These are phyloP conservation scores for Oreortyx pictus DNA, from an alignment of 2,797 vertebrate genomes.

Conservation along the genomic window DNA sequence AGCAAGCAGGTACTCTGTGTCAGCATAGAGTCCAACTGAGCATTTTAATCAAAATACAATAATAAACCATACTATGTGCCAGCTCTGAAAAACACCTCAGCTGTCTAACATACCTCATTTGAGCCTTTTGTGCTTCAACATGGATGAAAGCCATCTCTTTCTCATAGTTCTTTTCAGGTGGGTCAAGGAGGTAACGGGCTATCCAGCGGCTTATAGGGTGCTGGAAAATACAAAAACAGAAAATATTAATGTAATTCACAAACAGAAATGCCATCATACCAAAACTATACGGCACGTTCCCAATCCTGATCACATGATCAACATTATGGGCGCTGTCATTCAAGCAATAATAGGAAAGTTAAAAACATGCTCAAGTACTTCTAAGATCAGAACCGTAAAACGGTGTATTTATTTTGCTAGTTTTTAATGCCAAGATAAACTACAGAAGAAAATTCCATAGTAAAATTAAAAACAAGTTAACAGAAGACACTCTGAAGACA, in stretches of 20 bases:
- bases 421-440: not conserved
- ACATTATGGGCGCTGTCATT: not conserved
- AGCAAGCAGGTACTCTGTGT: not conserved
- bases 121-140: conserved; percentile 84
- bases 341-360: not conserved
- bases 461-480: not conserved
- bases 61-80: not conserved
- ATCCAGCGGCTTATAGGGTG: conserved; percentile 96
- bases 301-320: not conserved
- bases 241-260: not conserved
- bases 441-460: not conserved
- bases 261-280: not conserved
- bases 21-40: not conserved
- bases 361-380: not conserved
- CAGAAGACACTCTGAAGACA: not conserved
- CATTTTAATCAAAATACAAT: not conserved
- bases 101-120: conserved; percentile 83
- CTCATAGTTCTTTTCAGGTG: conserved; percentile 93
- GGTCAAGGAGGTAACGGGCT: conserved; percentile 79
- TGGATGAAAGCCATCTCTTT: conserved; percentile 88
- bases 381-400: not conserved
- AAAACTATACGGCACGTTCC: not conserved
- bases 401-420: not conserved
- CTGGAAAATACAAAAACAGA: conserved; percentile 72
- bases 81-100: not conserved